Evolutionary conservation across 1,140 invertebrate genomes (phyloP), one percentile per base, ranked within the genome.

Genomic region (Heliconius melpomene): DNA sequence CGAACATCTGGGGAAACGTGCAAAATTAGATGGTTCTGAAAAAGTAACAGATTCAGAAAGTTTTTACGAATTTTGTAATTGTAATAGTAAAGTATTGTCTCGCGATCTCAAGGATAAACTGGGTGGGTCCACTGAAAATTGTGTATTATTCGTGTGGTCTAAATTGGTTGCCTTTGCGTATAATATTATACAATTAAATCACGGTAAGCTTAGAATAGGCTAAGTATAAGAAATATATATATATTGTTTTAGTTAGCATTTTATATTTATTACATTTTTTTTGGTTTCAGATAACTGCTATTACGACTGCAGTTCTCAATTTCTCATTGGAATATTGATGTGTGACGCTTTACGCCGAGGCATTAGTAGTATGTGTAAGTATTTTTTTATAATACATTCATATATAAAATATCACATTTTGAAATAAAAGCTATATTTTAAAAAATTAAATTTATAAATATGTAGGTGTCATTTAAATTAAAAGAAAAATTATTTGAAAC

Each of bases 291-390:
- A 92, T 16, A 94, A 93, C 81, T 93, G 90, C 79, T 93, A 91
- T 75, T 86, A 87, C 80, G 89, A 93, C 73, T 93, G 88, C 72
- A 90, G 90, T 20, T 90, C 90, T 3, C 93, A 93, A 73, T 79
- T 94, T n/a, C 70, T 93, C 72, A 90, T 88, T 18, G 92, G 90
- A 29, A 89, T 94, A 18, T 80, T 94, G 26, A 87, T 87, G 66
- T 92, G 88, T 75, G 93, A 94, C 78, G 83, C 91, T 3, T 74
- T 94, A 20, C 84, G 89, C 3, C 84, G 85, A 78, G 87, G 91
- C 26, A 60, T 94, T 66, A 88, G 82, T 78, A 87, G 79, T 85
- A 90, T 94, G 87, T 92, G 93, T 93, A 85, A 89, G 92, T 90
- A 70, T 32, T 78, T 52, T 60, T 52, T 60, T 20, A 52, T 52